These are phyloP conservation scores for Euspilapteryx auroguttella DNA, from an alignment of 2,888 invertebrate genomes.

Conservation along the genomic window DNA sequence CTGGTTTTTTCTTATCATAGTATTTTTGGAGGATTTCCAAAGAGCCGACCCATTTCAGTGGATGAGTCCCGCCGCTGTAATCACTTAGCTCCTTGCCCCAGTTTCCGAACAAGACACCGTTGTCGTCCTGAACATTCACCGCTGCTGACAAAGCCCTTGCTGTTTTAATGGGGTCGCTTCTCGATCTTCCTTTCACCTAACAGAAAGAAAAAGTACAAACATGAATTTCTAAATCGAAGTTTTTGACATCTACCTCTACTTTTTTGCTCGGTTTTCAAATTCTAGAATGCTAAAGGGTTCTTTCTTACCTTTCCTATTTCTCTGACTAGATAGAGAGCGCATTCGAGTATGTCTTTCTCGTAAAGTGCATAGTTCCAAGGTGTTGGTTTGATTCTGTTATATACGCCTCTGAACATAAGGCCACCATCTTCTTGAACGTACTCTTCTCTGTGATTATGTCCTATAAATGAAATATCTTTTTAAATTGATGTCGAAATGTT, in stretches of 20 bases:
- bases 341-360: constrained; percentile 80
- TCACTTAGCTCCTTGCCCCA: constrained; percentile 85
- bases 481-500: too few species aligned
- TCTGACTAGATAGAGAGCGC: constrained; percentile 72
- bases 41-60: constrained; percentile 90
- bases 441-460: constrained; percentile 76
- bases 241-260: too few species aligned
- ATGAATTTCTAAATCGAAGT: too few species aligned
- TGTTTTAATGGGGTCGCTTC: constrained; percentile 78
- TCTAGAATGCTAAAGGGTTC: neutral
- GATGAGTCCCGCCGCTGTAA: constrained; percentile 82
- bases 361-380: constrained; percentile 94
- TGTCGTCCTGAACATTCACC: constrained; percentile 86
- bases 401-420: constrained; percentile 87
- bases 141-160: constrained; percentile 83
- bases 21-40: constrained; percentile 83
- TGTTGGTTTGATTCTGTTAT: constrained; percentile 79
- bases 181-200: constrained; percentile 58
- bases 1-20: constrained; percentile 80
- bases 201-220: constrained; percentile 6
- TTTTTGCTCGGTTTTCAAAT: neutral
- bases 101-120: constrained; percentile 83
- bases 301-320: constrained; percentile 67
- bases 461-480: constrained; percentile 16
- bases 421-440: constrained; percentile 86